These are phyloP conservation scores for Micrasema minimum DNA, from an alignment of 1,140 invertebrate species.

Conservation along the genomic window DNA sequence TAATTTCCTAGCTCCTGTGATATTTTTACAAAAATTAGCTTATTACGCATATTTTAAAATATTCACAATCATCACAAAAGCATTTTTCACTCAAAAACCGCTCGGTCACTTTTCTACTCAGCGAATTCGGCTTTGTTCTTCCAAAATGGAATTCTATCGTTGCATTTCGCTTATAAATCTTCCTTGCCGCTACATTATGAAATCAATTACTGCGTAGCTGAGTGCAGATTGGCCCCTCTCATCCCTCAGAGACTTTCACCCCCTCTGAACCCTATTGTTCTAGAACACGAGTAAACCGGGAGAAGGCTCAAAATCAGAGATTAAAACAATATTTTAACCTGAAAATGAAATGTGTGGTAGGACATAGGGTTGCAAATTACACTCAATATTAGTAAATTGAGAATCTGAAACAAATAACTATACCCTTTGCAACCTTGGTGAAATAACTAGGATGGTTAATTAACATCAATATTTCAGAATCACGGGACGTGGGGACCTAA, in stretches of 20 bases:
- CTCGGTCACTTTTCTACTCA: not conserved
- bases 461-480: too few relatives aligned
- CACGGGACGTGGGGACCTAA: too few relatives aligned
- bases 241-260: slow-evolving; percentile 8
- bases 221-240: slow-evolving; percentile 6
- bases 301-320: slow-evolving; percentile 8
- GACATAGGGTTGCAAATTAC: not conserved
- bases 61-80: not conserved
- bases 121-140: slow-evolving; percentile 2
- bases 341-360: not conserved
- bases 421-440: too few relatives aligned
- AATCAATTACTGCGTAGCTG: slow-evolving; percentile 27
- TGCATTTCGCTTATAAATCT: slow-evolving; percentile 21
- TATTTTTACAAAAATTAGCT: too few relatives aligned
- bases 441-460: too few relatives aligned
- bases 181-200: slow-evolving; percentile 20
- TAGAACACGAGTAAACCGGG: not conserved
- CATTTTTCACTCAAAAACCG: not conserved
- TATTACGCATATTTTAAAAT: too few relatives aligned
- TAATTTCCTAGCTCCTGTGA: too few relatives aligned
- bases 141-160: not conserved
- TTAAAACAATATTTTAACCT: slow-evolving; percentile 14
- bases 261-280: not conserved
- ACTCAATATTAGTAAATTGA: not conserved
- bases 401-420: too few relatives aligned